phyloP scores from a whole-genome alignment of 2,113 vertebrate genomes.

The Solea senegalensis region DNA sequence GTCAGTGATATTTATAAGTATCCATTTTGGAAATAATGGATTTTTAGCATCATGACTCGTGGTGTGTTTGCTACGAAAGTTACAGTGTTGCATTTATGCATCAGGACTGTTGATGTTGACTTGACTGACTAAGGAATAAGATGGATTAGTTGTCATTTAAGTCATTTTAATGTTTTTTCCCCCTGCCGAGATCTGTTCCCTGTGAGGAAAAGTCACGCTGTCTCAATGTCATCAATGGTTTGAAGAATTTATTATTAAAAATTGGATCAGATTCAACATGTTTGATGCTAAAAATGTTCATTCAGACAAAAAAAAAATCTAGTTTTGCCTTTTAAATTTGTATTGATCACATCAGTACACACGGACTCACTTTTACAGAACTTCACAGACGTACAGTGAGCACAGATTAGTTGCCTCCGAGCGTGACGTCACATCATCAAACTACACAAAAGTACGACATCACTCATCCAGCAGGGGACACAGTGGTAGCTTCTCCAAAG shows the following conservation, averaged over 20 bases:
- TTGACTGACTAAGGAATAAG: no score
- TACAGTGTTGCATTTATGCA: background rate
- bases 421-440: constrained; percentile 35
- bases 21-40: background rate
- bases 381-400: constrained; percentile 35
- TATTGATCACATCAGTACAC: constrained; percentile 36
- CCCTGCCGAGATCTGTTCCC: no score
- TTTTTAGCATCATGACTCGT: background rate
- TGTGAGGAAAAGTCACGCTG: no score
- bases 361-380: constrained; percentile 49
- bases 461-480: constrained; percentile 15
- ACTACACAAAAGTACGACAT: constrained; percentile 46
- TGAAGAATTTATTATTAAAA: no score
- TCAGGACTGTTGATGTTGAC: no score
- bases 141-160: no score
- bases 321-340: constrained; percentile 33
- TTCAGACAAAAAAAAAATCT: background rate
- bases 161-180: no score
- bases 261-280: background rate
- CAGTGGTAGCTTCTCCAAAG: background rate
- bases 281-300: constrained; percentile 3
- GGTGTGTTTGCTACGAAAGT: background rate
- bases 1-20: constrained; percentile 25
- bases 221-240: no score
- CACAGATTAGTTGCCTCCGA: constrained; percentile 38